A percentile compares a stretch with the other conserved stretches of the same genome.
Evolutionary conservation across 2,113 vertebrate genomes (phyloP).

Genomic region (Cryptoleucopteryx plumbea): DNA sequence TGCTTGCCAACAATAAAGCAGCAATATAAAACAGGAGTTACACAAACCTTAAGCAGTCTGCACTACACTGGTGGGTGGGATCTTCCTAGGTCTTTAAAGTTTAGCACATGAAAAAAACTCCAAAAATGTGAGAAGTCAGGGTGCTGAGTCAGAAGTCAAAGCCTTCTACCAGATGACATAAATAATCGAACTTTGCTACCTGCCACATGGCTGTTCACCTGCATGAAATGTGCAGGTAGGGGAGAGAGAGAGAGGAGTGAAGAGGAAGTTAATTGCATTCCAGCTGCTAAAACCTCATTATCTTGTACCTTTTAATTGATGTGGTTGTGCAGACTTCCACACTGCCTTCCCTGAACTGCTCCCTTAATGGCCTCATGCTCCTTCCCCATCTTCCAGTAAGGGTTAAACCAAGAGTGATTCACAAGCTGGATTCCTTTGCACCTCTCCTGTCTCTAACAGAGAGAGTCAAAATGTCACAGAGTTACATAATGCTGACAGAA

Average conservation of each 20-base stretch:
- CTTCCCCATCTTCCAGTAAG: background rate
- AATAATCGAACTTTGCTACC: background rate
- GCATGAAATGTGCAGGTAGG: background rate
- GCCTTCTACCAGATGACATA: background rate
- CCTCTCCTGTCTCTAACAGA: background rate
- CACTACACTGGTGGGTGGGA: background rate
- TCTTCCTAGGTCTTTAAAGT: background rate
- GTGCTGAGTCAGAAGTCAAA: background rate
- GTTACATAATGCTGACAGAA: background rate
- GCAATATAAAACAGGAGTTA: background rate
- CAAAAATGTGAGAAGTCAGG: background rate
- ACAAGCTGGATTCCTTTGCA: background rate
- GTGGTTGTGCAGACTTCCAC: background rate
- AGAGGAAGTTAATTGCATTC: background rate
- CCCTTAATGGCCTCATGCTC: background rate
- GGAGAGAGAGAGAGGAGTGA: background rate
- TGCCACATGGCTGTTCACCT: background rate
- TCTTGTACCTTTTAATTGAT: background rate
- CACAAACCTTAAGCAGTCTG: background rate
- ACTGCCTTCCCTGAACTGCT: background rate
- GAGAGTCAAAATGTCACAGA: background rate
- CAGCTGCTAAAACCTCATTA: background rate
- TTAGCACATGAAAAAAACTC: background rate
- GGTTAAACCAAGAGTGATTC: background rate
- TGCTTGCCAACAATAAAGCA: background rate